phyloP scores from a whole-genome alignment of 1,140 invertebrate genomes.

The Harpegnathos saltator region DNA sequence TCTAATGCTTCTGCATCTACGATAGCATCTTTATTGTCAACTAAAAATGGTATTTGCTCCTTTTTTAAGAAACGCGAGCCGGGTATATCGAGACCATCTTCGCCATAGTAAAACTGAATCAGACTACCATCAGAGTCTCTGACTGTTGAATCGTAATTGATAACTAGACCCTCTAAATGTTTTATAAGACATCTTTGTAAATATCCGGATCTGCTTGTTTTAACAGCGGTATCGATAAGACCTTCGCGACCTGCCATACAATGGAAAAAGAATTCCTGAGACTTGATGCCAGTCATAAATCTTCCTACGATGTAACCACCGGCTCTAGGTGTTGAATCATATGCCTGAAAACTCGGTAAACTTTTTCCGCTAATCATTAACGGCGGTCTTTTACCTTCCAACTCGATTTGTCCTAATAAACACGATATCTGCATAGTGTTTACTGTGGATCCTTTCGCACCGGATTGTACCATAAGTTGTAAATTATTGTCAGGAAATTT shows the following conservation, averaged over 20 bases:
- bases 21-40: constrained; percentile 91
- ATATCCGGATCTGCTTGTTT: constrained; percentile 99
- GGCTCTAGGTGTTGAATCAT: constrained; percentile 95
- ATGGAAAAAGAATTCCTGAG: constrained; percentile 99
- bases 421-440: constrained; percentile 99
- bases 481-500: constrained; percentile 98
- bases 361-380: constrained; percentile 97
- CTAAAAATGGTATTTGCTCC: constrained; percentile 93
- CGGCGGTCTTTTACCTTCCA: constrained; percentile 98
- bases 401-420: constrained; percentile 98
- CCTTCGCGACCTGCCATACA: constrained; percentile 99
- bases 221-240: constrained; percentile 94
- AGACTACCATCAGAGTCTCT: constrained; percentile 97
- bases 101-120: constrained; percentile 98
- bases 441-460: constrained; percentile 98
- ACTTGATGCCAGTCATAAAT: constrained; percentile 97
- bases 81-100: constrained; percentile 97
- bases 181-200: constrained; percentile 99
- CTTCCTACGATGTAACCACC: constrained; percentile 98
- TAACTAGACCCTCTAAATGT: constrained; percentile 97
- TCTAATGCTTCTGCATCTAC: constrained; percentile 87
- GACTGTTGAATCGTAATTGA: constrained; percentile 97
- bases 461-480: constrained; percentile 98
- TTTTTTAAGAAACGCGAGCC: constrained; percentile 94
- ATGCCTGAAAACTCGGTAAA: constrained; percentile 96